Evolutionary conservation across 1,140 invertebrate genomes (phyloP), one percentile per base, ranked within the genome.

Genomic region (Latrodectus geometricus): DNA sequence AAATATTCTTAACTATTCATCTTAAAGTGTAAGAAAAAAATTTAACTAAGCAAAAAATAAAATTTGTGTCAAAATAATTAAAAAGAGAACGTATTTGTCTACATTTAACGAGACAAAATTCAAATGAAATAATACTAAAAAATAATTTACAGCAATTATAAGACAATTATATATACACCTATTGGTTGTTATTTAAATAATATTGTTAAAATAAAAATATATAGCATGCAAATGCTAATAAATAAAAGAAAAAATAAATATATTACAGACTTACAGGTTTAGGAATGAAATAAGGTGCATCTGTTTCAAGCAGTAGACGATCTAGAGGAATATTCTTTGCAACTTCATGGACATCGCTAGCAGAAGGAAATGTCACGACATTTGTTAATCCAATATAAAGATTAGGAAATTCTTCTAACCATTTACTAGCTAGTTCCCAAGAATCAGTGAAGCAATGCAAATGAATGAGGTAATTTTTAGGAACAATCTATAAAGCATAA

Each of bases 241-340:
- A 3, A 35, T 3, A 35, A 3, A 35, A 35, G 5, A 35, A 1
- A 35, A 35, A 35, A 35, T 3, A 69, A 21, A 11, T 11, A 69
- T 21, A 69, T 21, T 15, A 69, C 17, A 68, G 15, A 75, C 35
- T 65, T 50, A 83, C 81, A 3, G 11, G 21, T 68, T 77, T 79
- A 23, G 92, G 92, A n/a, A 92, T 79, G 89, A 92, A 93, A 88
- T 92, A 93, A 15, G 92, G 92, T 14, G 92, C 89, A 89, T 93
- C 92, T 9, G 92, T 93, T 88, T 93, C 92, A 23, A 93, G 85
- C 9, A 93, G 88, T 4, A 93, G 88, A 74, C 90, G 88, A 56
- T 92, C 88, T 5, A 93, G 88, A 5, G 92, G 92, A 66, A 93
- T 88, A 15, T 89, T 88, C 23, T 88, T 77, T 8, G 91, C 91